Evolutionary conservation across 2,888 invertebrate species (phyloP).

Genomic region (Helleia helle): DNA sequence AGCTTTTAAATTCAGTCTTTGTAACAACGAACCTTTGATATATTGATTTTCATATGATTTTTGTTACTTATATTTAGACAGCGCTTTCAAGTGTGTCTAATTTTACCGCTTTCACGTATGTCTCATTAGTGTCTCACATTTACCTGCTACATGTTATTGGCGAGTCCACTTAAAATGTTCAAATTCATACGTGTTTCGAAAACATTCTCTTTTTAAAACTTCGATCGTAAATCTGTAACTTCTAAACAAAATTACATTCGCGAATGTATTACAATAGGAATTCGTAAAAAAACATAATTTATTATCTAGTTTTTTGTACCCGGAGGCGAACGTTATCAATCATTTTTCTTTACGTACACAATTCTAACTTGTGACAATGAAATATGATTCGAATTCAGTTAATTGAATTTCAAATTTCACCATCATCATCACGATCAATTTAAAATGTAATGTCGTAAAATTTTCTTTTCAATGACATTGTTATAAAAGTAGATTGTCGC

Average conservation of each 20-base stretch:
- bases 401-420: background rate
- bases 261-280: slow-evolving; percentile 14
- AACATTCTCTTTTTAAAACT: background rate
- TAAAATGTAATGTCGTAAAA: too few species aligned
- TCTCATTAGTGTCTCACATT: slow-evolving; percentile 56
- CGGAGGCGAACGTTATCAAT: slow-evolving; percentile 15
- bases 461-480: too few species aligned
- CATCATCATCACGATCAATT: too few species aligned
- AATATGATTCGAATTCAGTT: slow-evolving; percentile 5
- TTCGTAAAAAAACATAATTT: slow-evolving; percentile 4
- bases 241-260: slow-evolving; percentile 22
- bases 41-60: slow-evolving; percentile 5
- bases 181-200: slow-evolving; percentile 13
- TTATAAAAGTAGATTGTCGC: too few species aligned
- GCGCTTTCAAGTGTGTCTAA: slow-evolving; percentile 33
- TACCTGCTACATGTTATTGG: slow-evolving; percentile 46
- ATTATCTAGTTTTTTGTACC: slow-evolving; percentile 1
- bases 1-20: background rate
- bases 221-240: background rate
- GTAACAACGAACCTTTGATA: background rate
- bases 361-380: slow-evolving; percentile 21
- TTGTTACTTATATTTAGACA: slow-evolving; percentile 5
- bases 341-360: slow-evolving; percentile 18
- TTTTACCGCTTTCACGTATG: slow-evolving; percentile 39
- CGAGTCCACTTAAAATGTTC: slow-evolving; percentile 36